Conservation (phyloP, 2,113 vertebrate species). For the Seriola rivoliana region DNA sequence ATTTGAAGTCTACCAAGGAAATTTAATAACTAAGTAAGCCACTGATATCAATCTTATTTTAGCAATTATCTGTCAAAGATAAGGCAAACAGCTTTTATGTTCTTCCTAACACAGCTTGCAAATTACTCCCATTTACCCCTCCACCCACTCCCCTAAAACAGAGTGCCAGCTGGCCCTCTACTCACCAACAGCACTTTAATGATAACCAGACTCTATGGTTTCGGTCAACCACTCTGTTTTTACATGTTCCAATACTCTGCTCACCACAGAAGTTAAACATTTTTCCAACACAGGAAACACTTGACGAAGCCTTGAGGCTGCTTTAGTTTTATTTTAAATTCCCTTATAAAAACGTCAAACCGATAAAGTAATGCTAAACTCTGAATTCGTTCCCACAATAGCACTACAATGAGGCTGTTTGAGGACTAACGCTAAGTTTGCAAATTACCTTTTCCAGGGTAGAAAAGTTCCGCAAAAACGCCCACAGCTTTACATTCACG, state of each 20-base stretch:
- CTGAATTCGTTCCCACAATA: background rate
- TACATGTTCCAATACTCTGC: slow-evolving; percentile 2
- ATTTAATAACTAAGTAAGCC: slow-evolving; percentile 4
- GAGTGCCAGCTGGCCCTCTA: slow-evolving; percentile 73
- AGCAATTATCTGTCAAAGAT: slow-evolving; percentile 67
- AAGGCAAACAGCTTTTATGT: slow-evolving; percentile 47
- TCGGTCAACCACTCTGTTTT: slow-evolving; percentile 18
- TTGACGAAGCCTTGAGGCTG: background rate
- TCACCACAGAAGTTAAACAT: background rate
- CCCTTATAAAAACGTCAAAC: background rate
- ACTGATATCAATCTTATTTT: slow-evolving; percentile 62
- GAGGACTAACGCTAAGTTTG: background rate
- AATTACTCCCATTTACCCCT: slow-evolving; percentile 38
- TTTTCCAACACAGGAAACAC: background rate
- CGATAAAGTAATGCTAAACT: background rate
- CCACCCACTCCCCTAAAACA: slow-evolving; percentile 37
- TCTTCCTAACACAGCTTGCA: slow-evolving; percentile 17
- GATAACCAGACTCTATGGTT: slow-evolving; percentile 41
- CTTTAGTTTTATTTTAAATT: background rate
- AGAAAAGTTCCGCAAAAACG: slow-evolving; percentile 20
- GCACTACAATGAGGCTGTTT: background rate
- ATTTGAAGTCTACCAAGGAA: background rate
- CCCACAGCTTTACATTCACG: background rate
- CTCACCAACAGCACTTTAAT: slow-evolving; percentile 49
- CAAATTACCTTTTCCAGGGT: slow-evolving; percentile 43